Evolutionary conservation across 2,113 vertebrate species (phyloP), one percentile per base, ranked within the genome.

Genomic region (Collichthys lucidus): DNA sequence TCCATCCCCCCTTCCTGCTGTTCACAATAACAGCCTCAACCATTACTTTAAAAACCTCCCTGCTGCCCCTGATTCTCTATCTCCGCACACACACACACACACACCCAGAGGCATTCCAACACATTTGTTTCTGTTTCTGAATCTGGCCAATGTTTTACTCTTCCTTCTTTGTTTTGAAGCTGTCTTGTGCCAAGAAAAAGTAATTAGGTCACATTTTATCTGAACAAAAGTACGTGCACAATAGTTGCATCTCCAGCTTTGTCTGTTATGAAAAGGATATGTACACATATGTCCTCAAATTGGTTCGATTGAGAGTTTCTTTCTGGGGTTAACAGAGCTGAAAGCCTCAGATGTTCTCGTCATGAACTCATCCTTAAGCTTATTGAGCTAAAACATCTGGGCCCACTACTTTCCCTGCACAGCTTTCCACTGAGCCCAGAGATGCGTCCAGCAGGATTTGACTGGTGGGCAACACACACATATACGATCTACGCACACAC

Each of bases 301-400:
- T 68, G 50, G 55, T 53, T 55, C 79, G 77, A 89, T 90, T 87
- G 90, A 78, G 67, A 80, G 57, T 82, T 85, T 84, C 67, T 81
- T 78, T 79, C 59, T 55, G 31, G 35, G 83, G 70, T 87, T 82
- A 87, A 82, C 73, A 11, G 61, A 77, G 70, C 82, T 68, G 65
- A 87, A 83, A 83, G 82, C 63, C 77, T 91, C 77, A 88, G 83
- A 90, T 88, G 84, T 90, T 92, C 88, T 89, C 35, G 12, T 77
- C 60, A 82, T 91, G 89, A 91, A 92, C 86, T 92, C 91, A 89
- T 87, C 84, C 71, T 83, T 74, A 71, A 82, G 87, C 84, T 67
- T 68, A 74, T 57, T 85, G 87, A 91, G 80, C 83, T 84, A 70
- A 93, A 92, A 93, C 92, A 92, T 92, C 90, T 91, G 91, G 83